Evolutionary conservation across 2,888 invertebrate species (phyloP), one percentile per base, ranked within the genome.

Genomic region (Trissoscelio sp.): DNA sequence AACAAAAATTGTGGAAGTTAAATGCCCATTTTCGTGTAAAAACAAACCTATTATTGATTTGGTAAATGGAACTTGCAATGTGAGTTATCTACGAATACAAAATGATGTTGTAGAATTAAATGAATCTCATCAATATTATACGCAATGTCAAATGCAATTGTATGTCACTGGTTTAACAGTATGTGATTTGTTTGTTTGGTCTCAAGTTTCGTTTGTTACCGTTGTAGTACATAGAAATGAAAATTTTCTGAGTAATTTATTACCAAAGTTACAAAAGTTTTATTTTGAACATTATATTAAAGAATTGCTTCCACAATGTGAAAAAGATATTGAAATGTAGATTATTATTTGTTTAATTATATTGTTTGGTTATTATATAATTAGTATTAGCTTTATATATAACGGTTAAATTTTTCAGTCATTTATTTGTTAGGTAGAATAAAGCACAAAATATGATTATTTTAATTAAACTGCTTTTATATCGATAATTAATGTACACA

Each of bases 1-100:
- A 7, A 57, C 28, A n/a, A 82, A 77, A 75, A 12, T 79, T 20
- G n/a, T 84, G 2, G 83, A 83, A 74, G 64, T 84, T 46, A 84
- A 84, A 69, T 83, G 84, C 37, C 83, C 83, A 0, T 46, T 28
- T n/a, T 58, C 66, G 3, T 83, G 83, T 51, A 57, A 60, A 34
- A 55, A 34, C 0, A 22, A 39, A 39, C 51, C n/a, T 6, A 24
- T 67, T 12, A 7, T 42, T 4, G 53, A 67, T 24, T 22, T 18
- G 20, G 1, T n/a, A 11, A 51, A 34, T 48, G 6, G 12, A 34
- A 9, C 14, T 4, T 42, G 48, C 24, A 73, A 73, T 12, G 73
- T 60, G 9, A 2, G 18, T 39, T 73, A 62, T 42, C 18, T 73
- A 1, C 3, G 28, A 14, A 12, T 62, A 12, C 5, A 3, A 2